These are phyloP conservation scores for Tenthredo mesomela DNA, from an alignment of 2,888 invertebrate genomes.

Conservation along the genomic window DNA sequence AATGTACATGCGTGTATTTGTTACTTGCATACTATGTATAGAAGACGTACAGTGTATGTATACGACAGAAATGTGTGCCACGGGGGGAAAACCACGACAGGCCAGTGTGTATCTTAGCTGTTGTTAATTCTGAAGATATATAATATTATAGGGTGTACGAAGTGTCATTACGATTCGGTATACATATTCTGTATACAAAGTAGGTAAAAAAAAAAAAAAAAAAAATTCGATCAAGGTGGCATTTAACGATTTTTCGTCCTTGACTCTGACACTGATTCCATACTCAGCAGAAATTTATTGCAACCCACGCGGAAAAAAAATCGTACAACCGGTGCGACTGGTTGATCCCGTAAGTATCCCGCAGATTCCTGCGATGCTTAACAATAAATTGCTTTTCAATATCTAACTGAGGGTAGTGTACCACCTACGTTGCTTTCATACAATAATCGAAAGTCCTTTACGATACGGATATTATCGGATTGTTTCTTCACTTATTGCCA, in stretches of 20 bases:
- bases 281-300: slow-evolving; percentile 21
- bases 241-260: slow-evolving; percentile 27
- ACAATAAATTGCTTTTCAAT: slow-evolving; percentile 16
- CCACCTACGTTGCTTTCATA: background rate
- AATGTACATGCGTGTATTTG: background rate
- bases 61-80: slow-evolving; percentile 5
- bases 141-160: background rate
- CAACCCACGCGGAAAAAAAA: background rate
- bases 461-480: background rate
- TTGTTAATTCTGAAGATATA: background rate
- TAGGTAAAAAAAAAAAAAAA: background rate
- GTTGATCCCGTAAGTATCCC: slow-evolving; percentile 26
- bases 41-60: background rate
- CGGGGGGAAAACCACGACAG: background rate
- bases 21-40: background rate
- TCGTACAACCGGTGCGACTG: slow-evolving; percentile 26
- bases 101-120: background rate
- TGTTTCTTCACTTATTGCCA: background rate
- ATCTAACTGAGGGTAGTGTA: background rate
- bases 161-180: background rate
- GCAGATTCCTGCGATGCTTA: background rate
- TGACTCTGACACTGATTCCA: slow-evolving; percentile 37
- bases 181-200: background rate
- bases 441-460: background rate
- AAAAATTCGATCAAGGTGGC: slow-evolving; percentile 16